Evolutionary conservation across 2,888 invertebrate genomes (phyloP).

Genomic region (Hemicrepidius hirtus): DNA sequence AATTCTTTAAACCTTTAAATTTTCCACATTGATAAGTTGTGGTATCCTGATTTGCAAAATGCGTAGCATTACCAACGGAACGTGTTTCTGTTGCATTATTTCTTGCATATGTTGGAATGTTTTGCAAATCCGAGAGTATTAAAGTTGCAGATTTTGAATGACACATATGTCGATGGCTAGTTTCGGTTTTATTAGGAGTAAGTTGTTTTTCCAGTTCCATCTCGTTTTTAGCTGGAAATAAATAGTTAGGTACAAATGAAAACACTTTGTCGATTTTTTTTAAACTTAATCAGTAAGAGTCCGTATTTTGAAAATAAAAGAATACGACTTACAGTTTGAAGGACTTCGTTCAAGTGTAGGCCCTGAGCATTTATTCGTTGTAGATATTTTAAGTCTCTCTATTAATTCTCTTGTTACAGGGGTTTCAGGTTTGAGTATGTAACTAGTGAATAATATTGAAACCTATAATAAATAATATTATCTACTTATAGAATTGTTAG

Average conservation of each 20-base stretch:
- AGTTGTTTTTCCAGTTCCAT: constrained; percentile 80
- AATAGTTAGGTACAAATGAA: not conserved
- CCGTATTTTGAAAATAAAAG: too few species aligned
- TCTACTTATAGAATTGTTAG: not conserved
- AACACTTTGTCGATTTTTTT: too few species aligned
- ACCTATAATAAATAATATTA: constrained; percentile 72
- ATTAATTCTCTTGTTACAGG: constrained; percentile 70
- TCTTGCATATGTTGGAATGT: constrained; percentile 46
- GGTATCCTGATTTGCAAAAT: constrained; percentile 2
- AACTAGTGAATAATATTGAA: constrained; percentile 76
- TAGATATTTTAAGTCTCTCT: constrained; percentile 66
- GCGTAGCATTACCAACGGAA: constrained; percentile 3
- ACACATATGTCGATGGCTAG: constrained; percentile 60
- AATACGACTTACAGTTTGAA: constrained; percentile 63
- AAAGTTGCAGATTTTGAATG: constrained; percentile 47
- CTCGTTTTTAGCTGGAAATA: constrained; percentile 77
- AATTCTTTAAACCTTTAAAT: constrained; percentile 23
- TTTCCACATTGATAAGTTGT: constrained; percentile 14
- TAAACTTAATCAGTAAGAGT: too few species aligned
- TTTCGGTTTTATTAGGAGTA: constrained; percentile 67
- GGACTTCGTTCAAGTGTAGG: constrained; percentile 33
- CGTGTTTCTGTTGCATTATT: constrained; percentile 31
- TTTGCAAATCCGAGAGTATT: constrained; percentile 54
- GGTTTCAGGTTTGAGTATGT: constrained; percentile 77
- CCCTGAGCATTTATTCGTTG: not conserved